phyloP scores from a whole-genome alignment of 2,113 vertebrate species.

The Heliornis fulica region DNA sequence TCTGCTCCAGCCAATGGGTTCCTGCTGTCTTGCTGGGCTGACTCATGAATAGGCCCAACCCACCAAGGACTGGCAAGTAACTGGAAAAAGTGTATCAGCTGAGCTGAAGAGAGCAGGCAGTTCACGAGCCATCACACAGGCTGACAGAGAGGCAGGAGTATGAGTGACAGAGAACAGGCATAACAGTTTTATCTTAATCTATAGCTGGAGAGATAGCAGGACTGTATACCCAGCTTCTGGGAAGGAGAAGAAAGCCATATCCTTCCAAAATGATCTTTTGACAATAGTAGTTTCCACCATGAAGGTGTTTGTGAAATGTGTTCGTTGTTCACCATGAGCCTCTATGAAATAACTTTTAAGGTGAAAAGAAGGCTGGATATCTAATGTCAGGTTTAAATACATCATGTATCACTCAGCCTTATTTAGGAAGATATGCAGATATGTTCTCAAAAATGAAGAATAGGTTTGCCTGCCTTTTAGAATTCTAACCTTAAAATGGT shows the following conservation, averaged over 20 bases:
- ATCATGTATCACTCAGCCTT: background rate
- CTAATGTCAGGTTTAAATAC: background rate
- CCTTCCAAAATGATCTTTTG: background rate
- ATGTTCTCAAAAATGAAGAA: background rate
- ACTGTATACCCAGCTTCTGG: background rate
- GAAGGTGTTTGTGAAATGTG: background rate
- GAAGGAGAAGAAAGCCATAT: background rate
- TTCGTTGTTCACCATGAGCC: background rate
- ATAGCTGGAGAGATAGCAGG: background rate
- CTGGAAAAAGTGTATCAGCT: background rate
- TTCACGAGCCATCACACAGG: accelerated
- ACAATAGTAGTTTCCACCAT: background rate
- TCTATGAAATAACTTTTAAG: background rate
- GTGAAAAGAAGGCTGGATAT: background rate
- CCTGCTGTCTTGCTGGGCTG: background rate
- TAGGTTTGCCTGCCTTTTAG: background rate
- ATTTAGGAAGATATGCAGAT: background rate
- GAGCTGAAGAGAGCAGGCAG: background rate
- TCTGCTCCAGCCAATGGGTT: background rate
- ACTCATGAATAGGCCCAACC: background rate
- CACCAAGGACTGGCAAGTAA: background rate
- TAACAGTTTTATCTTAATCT: background rate
- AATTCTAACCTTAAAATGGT: background rate
- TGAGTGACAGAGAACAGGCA: background rate
- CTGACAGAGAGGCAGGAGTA: background rate